These are phyloP conservation scores for Chorisops tibialis DNA, from an alignment of 2,888 invertebrate genomes.

Conservation along the genomic window DNA sequence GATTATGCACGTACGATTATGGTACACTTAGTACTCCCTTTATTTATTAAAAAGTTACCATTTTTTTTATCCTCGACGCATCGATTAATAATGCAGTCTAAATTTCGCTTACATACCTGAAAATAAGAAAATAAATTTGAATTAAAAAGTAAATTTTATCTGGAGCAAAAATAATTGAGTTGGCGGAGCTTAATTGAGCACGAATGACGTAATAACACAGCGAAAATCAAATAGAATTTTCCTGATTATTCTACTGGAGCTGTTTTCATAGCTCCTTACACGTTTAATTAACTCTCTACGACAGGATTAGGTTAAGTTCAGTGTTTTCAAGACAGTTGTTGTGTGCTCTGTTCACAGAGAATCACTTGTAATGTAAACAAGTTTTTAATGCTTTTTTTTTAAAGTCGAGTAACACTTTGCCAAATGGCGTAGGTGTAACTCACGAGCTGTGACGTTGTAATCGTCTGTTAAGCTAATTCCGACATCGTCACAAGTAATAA, in stretches of 20 bases:
- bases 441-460: constrained; percentile 19
- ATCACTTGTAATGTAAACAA: constrained; percentile 21
- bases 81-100: too few species aligned
- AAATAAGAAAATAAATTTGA: too few species aligned
- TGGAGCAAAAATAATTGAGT: not conserved
- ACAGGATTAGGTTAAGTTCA: too few species aligned
- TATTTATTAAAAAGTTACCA: too few species aligned
- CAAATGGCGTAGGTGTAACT: constrained; percentile 15
- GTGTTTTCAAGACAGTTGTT: not conserved
- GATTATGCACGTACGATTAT: too few species aligned
- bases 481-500: constrained; percentile 6
- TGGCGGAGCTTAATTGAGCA: not conserved
- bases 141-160: too few species aligned
- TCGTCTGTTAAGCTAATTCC: constrained; percentile 9
- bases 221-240: not conserved
- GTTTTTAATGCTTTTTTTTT: constrained; percentile 11
- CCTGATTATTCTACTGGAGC: not conserved
- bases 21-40: too few species aligned
- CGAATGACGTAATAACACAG: not conserved
- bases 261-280: not conserved
- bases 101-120: too few species aligned
- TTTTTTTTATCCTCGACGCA: too few species aligned
- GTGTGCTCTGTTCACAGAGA: constrained; percentile 10
- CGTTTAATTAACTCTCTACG: not conserved
- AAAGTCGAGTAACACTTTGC: constrained; percentile 10